A percentile compares a stretch with the other conserved stretches of the same genome.
These are phyloP conservation scores for Callipepla squamata DNA, from an alignment of 2,113 vertebrate genomes.

Conservation along the genomic window DNA sequence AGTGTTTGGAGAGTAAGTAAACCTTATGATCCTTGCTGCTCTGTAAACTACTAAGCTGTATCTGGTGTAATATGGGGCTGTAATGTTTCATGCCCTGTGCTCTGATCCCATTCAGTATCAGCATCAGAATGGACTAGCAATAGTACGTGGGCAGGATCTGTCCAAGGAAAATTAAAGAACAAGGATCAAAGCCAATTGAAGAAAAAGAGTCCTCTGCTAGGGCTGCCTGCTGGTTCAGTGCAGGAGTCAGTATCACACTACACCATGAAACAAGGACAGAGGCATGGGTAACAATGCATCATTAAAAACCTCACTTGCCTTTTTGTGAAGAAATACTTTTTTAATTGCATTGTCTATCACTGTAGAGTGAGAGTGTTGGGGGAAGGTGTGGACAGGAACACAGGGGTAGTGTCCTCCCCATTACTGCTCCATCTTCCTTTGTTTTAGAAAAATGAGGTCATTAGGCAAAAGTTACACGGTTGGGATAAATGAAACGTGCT, in stretches of 20 bases:
- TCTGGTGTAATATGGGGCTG: neutral
- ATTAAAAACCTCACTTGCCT: conserved; percentile 2
- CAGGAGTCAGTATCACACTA: neutral
- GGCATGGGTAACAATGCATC: neutral
- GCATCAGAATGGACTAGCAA: neutral
- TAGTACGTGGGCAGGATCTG: neutral
- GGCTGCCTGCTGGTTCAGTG: neutral
- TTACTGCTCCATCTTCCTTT: neutral
- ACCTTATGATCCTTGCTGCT: neutral
- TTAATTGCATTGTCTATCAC: neutral
- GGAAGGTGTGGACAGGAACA: neutral
- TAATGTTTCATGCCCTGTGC: neutral
- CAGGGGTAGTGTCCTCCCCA: neutral
- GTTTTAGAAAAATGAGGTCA: neutral
- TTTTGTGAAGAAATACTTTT: neutral
- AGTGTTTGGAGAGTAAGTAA: neutral
- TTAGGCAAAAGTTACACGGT: neutral
- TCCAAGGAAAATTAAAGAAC: neutral
- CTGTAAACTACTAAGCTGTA: neutral
- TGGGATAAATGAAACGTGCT: neutral
- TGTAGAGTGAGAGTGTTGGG: neutral
- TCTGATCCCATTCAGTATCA: neutral
- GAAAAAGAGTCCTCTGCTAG: neutral
- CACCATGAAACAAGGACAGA: neutral
- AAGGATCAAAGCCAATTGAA: neutral